Percentiles rank a stretch among this genome's conserved stretches.
phyloP scores from a whole-genome alignment of 1,140 invertebrate species.

The Trigoniulus corallinus region DNA sequence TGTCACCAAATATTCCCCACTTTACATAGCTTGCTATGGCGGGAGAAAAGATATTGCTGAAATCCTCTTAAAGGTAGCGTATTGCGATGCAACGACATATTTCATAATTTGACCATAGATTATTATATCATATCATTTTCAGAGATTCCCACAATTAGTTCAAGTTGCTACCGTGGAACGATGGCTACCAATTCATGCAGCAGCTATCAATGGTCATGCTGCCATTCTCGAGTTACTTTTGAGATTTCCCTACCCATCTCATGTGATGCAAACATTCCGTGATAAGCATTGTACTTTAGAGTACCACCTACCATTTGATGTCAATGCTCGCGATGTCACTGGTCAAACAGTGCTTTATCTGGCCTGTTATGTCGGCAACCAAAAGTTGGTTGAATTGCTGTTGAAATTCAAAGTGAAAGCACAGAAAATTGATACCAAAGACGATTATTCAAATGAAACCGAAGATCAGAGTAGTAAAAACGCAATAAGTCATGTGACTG shows the following conservation, averaged over 20 bases:
- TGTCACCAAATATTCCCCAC: slow-evolving; percentile 75
- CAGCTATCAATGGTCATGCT: slow-evolving; percentile 70
- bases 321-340: slow-evolving; percentile 74
- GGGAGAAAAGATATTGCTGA: slow-evolving; percentile 64
- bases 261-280: slow-evolving; percentile 46
- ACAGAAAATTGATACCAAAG: slow-evolving; percentile 31
- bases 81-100: no score
- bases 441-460: slow-evolving; percentile 13
- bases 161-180: slow-evolving; percentile 70
- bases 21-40: slow-evolving; percentile 80
- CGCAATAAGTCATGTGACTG: slow-evolving; percentile 4
- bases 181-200: slow-evolving; percentile 83
- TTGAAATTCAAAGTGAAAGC: slow-evolving; percentile 54
- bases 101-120: no score
- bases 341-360: slow-evolving; percentile 80
- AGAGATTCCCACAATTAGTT: slow-evolving; percentile 43
- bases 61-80: slow-evolving; percentile 48
- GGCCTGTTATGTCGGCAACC: slow-evolving; percentile 65
- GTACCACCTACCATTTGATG: slow-evolving; percentile 71
- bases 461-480: slow-evolving; percentile 10
- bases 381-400: slow-evolving; percentile 57
- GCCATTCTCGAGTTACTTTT: slow-evolving; percentile 57
- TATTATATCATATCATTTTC: slow-evolving; percentile 16
- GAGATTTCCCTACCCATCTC: slow-evolving; percentile 60
- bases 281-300: slow-evolving; percentile 56